phyloP scores from a whole-genome alignment of 1,140 invertebrate species.

The Wasmannia auropunctata region DNA sequence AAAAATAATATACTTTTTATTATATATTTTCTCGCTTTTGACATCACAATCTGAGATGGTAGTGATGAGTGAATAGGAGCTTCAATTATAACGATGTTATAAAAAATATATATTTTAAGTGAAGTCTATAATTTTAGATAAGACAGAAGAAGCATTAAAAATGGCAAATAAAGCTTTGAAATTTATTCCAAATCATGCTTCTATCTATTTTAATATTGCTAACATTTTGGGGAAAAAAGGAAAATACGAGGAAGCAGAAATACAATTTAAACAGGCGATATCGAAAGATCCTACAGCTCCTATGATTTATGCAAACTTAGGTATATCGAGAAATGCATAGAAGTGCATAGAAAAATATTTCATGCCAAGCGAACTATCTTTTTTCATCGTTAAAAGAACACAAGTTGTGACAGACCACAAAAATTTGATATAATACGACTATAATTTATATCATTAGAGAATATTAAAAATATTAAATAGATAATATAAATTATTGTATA shows the following conservation, averaged over 20 bases:
- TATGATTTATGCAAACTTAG: slow-evolving; percentile 94
- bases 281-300: slow-evolving; percentile 88
- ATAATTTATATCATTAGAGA: not conserved
- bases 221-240: slow-evolving; percentile 95
- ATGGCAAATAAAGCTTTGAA: slow-evolving; percentile 89
- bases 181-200: slow-evolving; percentile 89
- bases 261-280: slow-evolving; percentile 92
- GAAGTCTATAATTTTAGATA: slow-evolving; percentile 82
- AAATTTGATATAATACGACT: not conserved
- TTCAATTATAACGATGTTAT: too few species aligned
- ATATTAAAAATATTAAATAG: not conserved
- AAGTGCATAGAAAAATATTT: not conserved
- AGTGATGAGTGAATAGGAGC: too few species aligned
- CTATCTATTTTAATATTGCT: slow-evolving; percentile 94
- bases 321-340: slow-evolving; percentile 83
- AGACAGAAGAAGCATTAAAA: slow-evolving; percentile 89
- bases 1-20: too few species aligned
- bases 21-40: too few species aligned
- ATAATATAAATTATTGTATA: not conserved
- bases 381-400: not conserved
- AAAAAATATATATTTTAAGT: not conserved
- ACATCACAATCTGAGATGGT: too few species aligned
- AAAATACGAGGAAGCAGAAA: slow-evolving; percentile 92
- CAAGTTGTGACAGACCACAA: not conserved
- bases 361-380: not conserved